phyloP scores from a whole-genome alignment of 2,888 invertebrate species.

The Agrotis segetum region DNA sequence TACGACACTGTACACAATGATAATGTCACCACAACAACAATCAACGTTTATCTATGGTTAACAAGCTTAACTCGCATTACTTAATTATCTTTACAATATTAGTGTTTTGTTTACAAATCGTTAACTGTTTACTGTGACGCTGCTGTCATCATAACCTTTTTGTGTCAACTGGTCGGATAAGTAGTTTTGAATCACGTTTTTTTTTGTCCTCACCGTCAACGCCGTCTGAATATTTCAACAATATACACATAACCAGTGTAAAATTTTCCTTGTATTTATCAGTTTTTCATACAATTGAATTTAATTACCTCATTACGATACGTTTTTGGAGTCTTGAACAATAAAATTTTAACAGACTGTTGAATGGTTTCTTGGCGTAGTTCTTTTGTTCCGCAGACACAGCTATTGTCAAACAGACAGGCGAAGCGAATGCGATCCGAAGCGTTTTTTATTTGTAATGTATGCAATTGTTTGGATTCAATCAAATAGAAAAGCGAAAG shows the following conservation, averaged over 20 bases:
- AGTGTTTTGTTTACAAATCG: conserved; percentile 40
- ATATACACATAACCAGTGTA: background rate
- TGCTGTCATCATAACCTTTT: conserved; percentile 24
- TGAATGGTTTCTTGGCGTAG: conserved; percentile 32
- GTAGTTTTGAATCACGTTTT: conserved; percentile 2
- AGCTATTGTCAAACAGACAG: no score
- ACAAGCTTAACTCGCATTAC: conserved; percentile 42
- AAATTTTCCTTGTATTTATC: background rate
- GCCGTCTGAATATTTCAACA: background rate
- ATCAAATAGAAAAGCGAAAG: no score
- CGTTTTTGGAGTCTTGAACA: conserved; percentile 22
- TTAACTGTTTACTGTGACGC: conserved; percentile 41
- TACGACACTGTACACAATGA: conserved; percentile 23
- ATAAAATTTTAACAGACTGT: conserved; percentile 24
- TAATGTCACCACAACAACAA: conserved; percentile 41
- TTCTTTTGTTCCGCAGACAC: conserved; percentile 52
- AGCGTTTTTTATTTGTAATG: no score
- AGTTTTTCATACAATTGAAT: conserved; percentile 12
- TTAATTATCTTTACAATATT: conserved; percentile 51
- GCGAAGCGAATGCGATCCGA: no score
- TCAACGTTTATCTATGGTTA: conserved; percentile 47
- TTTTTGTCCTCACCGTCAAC: background rate
- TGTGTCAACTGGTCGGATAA: conserved; percentile 10
- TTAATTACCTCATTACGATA: conserved; percentile 39
- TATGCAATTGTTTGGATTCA: no score